These are phyloP conservation scores for Carcinoscorpius rotundicauda DNA, from an alignment of 1,140 invertebrate genomes.

Conservation along the genomic window DNA sequence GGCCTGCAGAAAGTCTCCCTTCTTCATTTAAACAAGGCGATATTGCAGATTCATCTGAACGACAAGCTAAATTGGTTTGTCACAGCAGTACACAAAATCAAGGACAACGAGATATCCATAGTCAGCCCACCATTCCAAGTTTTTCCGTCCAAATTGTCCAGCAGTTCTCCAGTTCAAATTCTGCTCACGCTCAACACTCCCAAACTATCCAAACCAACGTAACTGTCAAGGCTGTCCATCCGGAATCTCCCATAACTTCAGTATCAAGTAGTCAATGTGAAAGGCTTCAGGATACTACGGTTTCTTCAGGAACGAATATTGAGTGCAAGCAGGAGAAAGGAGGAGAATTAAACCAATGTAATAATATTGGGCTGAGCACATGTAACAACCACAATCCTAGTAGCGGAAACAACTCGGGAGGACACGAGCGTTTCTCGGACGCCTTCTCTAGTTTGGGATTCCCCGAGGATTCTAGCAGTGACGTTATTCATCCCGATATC, in stretches of 20 bases:
- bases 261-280: not conserved
- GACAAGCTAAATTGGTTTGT: too few relatives aligned
- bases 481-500: constrained; percentile 59
- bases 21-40: too few relatives aligned
- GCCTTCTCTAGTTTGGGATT: constrained; percentile 44
- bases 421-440: constrained; percentile 45
- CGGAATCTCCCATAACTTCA: constrained; percentile 12
- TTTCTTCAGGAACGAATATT: constrained; percentile 8
- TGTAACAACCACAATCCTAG: not conserved
- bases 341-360: constrained; percentile 5
- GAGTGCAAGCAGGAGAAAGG: constrained; percentile 65
- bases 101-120: too few relatives aligned
- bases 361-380: constrained; percentile 1
- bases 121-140: constrained; percentile 4
- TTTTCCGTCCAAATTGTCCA: constrained; percentile 82
- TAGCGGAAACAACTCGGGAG: not conserved
- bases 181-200: constrained; percentile 53
- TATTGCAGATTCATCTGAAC: too few relatives aligned
- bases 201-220: constrained; percentile 84
- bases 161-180: constrained; percentile 69
- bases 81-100: too few relatives aligned
- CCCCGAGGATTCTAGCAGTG: constrained; percentile 66
- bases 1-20: too few relatives aligned
- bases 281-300: not conserved
- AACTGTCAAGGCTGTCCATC: constrained; percentile 64